Percentiles rank a stretch among this genome's conserved stretches.
These are phyloP conservation scores for Tupiocoris notatus DNA, from an alignment of 2,888 invertebrate species.

Conservation along the genomic window DNA sequence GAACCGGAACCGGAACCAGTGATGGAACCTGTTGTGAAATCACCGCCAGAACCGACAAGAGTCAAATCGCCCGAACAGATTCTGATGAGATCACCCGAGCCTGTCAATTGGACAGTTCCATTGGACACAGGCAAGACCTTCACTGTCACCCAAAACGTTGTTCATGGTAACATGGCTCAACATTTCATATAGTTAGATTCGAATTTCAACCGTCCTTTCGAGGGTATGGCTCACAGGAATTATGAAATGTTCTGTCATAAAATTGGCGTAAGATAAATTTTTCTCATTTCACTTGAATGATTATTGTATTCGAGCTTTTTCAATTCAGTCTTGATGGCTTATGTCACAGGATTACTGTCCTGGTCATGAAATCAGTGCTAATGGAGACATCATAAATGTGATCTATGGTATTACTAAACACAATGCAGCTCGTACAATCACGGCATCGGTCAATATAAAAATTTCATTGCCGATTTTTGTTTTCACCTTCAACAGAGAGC, in stretches of 20 bases:
- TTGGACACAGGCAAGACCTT: constrained; percentile 91
- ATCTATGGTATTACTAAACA: no score
- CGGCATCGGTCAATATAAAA: no score
- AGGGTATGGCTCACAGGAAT: constrained; percentile 41
- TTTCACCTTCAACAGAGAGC: no score
- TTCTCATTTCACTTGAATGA: neutral
- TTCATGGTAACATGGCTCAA: constrained; percentile 60
- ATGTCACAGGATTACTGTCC: neutral
- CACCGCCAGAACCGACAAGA: constrained; percentile 88
- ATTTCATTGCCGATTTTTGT: no score
- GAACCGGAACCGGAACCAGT: constrained; percentile 45
- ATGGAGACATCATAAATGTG: neutral
- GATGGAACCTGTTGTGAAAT: constrained; percentile 77
- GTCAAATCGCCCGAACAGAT: constrained; percentile 92
- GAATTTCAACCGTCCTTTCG: constrained; percentile 34
- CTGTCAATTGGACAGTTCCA: constrained; percentile 93
- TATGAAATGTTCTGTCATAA: constrained; percentile 41
- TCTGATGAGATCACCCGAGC: constrained; percentile 88
- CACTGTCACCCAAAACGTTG: constrained; percentile 88
- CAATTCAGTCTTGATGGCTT: neutral
- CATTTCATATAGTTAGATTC: constrained; percentile 32
- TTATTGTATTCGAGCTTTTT: neutral
- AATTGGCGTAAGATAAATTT: neutral
- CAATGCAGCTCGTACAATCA: no score
- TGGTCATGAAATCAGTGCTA: neutral